Evolutionary conservation across 2,797 vertebrate genomes (phyloP).

Genomic region (Bradypus variegatus): DNA sequence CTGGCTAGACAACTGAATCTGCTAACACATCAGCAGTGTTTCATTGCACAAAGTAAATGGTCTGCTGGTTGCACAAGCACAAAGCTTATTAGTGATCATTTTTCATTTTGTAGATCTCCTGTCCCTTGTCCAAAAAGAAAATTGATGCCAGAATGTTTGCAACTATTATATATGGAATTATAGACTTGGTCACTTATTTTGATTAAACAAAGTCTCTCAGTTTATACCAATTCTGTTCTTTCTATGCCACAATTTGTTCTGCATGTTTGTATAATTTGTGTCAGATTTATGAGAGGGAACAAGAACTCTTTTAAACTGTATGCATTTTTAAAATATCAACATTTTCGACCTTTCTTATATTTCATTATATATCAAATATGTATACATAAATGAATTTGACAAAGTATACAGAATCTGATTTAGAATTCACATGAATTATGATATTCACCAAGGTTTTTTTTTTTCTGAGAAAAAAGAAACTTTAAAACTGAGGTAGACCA

Average conservation of each 20-base stretch:
- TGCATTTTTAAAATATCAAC: neutral
- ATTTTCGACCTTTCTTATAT: neutral
- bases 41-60: neutral
- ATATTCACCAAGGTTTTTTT: slow-evolving; percentile 18
- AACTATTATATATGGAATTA: neutral
- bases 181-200: neutral
- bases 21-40: neutral
- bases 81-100: neutral
- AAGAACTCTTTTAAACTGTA: neutral
- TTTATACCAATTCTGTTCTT: neutral
- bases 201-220: neutral
- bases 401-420: neutral
- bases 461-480: neutral
- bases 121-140: neutral
- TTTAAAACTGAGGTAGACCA: neutral
- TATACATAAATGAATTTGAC: neutral
- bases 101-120: neutral
- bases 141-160: neutral
- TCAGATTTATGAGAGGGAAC: neutral
- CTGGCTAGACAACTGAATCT: neutral
- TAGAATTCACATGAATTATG: slow-evolving; percentile 17
- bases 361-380: neutral
- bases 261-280: neutral
- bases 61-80: neutral
- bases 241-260: neutral